These are phyloP conservation scores for Paratrypauchen microcephalus DNA, from an alignment of 2,797 vertebrate genomes.

Conservation along the genomic window DNA sequence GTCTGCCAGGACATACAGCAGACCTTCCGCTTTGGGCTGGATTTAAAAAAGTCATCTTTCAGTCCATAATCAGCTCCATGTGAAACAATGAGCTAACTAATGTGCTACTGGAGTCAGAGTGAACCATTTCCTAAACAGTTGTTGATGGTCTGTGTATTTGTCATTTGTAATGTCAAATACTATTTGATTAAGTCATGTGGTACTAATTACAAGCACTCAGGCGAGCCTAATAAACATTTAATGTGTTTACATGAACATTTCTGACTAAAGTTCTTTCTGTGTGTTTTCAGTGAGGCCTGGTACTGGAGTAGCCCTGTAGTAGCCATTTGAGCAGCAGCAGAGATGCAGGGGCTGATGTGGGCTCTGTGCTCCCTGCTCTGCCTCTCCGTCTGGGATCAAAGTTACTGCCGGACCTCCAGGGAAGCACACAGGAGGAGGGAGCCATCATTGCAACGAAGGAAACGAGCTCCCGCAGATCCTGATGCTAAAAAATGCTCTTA, in stretches of 20 bases:
- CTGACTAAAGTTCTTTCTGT: conserved; percentile 31
- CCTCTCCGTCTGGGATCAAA: conserved; percentile 73
- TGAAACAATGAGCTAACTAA: conserved; percentile 32
- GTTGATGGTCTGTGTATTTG: conserved; percentile 17
- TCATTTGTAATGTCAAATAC: conserved; percentile 24
- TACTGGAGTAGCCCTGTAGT: conserved; percentile 43
- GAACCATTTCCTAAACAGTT: conserved; percentile 26
- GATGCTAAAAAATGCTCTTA: conserved; percentile 91
- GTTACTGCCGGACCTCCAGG: conserved; percentile 74
- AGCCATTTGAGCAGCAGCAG: conserved; percentile 54
- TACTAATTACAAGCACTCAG: conserved; percentile 14
- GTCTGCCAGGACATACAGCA: conserved; percentile 53
- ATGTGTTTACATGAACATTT: conserved; percentile 23
- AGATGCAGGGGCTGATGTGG: conserved; percentile 85
- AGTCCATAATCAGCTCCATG: conserved; percentile 26
- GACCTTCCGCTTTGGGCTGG: conserved; percentile 30
- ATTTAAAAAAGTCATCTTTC: conserved; percentile 29
- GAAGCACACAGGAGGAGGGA: conserved; percentile 65
- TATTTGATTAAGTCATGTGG: conserved; percentile 6
- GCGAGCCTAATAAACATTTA: conserved; percentile 21
- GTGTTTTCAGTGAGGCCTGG: conserved; percentile 52
- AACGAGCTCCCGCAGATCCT: conserved; percentile 67
- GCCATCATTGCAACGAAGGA: conserved; percentile 55
- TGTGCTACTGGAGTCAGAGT: conserved; percentile 14
- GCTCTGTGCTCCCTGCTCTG: conserved; percentile 80